Evolutionary conservation across 2,797 vertebrate genomes (phyloP).

Genomic region (Catamblyrhynchus diadema): DNA sequence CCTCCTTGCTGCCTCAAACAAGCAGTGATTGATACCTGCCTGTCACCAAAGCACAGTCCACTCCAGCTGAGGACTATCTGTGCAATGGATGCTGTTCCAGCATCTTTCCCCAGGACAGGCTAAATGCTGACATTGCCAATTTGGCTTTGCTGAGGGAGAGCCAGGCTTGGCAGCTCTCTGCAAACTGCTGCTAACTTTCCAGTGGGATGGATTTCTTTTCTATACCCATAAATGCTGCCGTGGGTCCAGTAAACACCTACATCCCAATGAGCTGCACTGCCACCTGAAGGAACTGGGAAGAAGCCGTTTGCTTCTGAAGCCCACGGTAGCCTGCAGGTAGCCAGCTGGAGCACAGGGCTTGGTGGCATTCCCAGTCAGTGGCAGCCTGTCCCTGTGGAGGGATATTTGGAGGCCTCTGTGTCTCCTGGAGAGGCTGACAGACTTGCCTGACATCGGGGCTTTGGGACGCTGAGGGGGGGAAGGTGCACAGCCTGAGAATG

Average conservation of each 20-base stretch:
- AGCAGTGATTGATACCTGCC: neutral
- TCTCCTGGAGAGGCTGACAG: neutral
- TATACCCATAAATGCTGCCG: neutral
- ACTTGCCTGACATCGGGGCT: neutral
- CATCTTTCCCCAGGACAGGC: neutral
- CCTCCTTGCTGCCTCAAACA: neutral
- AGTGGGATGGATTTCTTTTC: neutral
- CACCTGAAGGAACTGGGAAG: neutral
- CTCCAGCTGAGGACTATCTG: neutral
- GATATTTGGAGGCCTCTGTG: neutral
- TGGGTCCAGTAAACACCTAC: neutral
- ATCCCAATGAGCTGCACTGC: neutral
- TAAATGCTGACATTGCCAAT: neutral
- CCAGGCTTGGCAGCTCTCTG: neutral
- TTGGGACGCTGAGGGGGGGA: fast-evolving
- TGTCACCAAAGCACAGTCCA: neutral
- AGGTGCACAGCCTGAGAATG: neutral
- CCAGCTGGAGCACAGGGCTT: neutral
- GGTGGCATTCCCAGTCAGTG: neutral
- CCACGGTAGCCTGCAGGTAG: neutral
- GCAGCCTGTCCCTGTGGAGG: neutral
- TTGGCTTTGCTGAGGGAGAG: neutral
- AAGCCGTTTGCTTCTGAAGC: neutral
- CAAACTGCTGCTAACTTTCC: neutral
- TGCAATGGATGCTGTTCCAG: neutral